Conservation (phyloP, 2,113 vertebrate genomes). For the Ceyx cyanopectus region DNA sequence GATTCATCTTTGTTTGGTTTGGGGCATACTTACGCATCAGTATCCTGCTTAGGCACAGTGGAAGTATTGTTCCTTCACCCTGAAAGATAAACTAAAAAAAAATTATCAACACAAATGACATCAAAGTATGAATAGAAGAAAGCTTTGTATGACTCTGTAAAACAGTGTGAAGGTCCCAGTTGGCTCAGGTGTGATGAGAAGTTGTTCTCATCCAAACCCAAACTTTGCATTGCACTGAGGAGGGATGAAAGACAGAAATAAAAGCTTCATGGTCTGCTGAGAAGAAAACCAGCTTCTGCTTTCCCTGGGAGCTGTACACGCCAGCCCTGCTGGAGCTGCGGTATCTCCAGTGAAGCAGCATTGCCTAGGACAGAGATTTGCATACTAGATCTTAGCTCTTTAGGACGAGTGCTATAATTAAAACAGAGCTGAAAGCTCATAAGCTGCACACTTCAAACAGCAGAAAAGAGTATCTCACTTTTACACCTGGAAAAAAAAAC, state of each 20-base stretch:
- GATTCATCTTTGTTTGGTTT: background rate
- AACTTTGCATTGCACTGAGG: background rate
- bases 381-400: background rate
- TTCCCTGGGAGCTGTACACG: background rate
- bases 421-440: background rate
- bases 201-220: background rate
- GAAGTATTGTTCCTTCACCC: conserved; percentile 25
- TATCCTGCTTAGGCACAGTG: background rate
- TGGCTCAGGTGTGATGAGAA: conserved; percentile 10
- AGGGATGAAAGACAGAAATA: background rate
- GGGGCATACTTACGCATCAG: background rate
- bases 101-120: background rate
- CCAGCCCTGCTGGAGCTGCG: background rate
- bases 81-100: conserved; percentile 18
- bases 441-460: background rate
- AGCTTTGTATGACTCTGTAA: conserved; percentile 49
- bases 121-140: background rate
- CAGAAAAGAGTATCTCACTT: background rate
- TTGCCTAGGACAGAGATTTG: background rate
- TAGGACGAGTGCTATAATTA: background rate
- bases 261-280: background rate
- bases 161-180: background rate
- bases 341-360: background rate
- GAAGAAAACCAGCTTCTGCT: background rate
- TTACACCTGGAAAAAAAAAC: conserved; percentile 9